Percentiles rank a stretch among this genome's conserved stretches.
Evolutionary conservation across 2,888 invertebrate species (phyloP).

Genomic region (Darwinula stevensoni): DNA sequence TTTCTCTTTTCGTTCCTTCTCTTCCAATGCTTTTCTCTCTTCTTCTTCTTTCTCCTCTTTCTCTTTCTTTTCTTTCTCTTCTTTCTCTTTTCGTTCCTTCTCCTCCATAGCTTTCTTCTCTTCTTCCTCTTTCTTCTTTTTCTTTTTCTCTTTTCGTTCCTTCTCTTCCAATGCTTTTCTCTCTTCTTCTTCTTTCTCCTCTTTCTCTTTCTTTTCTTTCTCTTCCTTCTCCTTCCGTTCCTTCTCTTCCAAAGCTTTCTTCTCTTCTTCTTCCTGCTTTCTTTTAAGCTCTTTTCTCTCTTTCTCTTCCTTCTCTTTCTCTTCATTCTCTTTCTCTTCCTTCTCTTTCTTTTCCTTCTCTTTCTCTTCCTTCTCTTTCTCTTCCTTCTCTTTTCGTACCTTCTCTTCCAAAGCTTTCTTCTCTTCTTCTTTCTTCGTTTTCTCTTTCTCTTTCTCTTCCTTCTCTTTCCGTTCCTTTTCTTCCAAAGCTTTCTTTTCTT

Average conservation of each 20-base stretch:
- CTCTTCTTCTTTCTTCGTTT: conserved; percentile 6
- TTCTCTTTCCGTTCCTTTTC: conserved; percentile 1
- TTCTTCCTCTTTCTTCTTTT: conserved; percentile 3
- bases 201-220: conserved; percentile 5
- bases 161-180: conserved; percentile 13
- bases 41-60: conserved; percentile 4
- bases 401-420: conserved; percentile 7
- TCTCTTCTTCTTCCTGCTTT: conserved; percentile 12
- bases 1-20: conserved; percentile 4
- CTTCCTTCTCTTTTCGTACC: conserved; percentile 7
- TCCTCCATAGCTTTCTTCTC: conserved; percentile 12
- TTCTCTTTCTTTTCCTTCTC: conserved; percentile 8
- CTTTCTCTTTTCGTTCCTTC: conserved; percentile 9
- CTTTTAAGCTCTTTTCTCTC: conserved; percentile 5
- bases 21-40: conserved; percentile 7
- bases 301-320: conserved; percentile 5
- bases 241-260: conserved; percentile 13
- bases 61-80: conserved; percentile 1
- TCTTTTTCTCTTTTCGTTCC: conserved; percentile 16
- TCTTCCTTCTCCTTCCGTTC: conserved; percentile 6
- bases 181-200: conserved; percentile 6
- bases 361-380: conserved; percentile 9
- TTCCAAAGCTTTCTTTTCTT: conserved; percentile 6
- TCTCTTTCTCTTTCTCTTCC: neutral
- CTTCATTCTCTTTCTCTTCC: conserved; percentile 6